Evolutionary conservation across 2,888 invertebrate species (phyloP), one percentile per base, ranked within the genome.

Genomic region (Drosophila acutilabella): DNA sequence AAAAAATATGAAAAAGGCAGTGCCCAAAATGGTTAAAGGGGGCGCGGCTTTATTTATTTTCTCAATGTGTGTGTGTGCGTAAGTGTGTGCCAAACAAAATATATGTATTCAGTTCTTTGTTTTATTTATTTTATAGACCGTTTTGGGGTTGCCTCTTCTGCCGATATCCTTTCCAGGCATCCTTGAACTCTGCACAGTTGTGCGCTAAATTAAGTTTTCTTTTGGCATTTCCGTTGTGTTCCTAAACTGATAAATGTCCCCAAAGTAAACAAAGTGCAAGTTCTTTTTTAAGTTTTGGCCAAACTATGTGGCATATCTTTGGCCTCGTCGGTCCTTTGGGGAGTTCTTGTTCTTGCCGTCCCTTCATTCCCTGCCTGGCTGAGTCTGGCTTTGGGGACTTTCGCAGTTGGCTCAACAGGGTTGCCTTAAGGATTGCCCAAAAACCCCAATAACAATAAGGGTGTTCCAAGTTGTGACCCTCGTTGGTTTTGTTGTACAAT

Each of bases 201-300:
- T 70, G 78, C 81, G 89, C 84, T 73, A 83, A 83, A 83, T 83
- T 87, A 89, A 83, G 83, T 89, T 89, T 89, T 75, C 78, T 74
- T 64, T 75, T 69, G 73, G 73, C 76, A 78, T 58, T 71, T 30
- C 36, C 56, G 30, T 41, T 33, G 54, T 18, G 33, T 33, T 44
- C 44, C 53, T 18, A 42, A 65, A 64, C 87, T 88, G 89, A 88
- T 87, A 89, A 89, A 83, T 89, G 81, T 89, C 88, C 83, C 87
- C 81, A 70, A 87, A 87, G 88, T 87, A 78, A 75, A 84, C 89
- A 81, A 75, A 89, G 88, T 89, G 81, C 88, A 87, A 87, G 84
- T 89, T 87, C 78, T 83, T 80, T 81, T 88, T 83, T 75, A 88
- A 87, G 84, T 83, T 88, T 75, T 58, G 66, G 33, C 68, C 80